Percentiles rank a stretch among this genome's conserved stretches.
Evolutionary conservation across 2,113 vertebrate genomes (phyloP).

Genomic region (Delphinus delphis): DNA sequence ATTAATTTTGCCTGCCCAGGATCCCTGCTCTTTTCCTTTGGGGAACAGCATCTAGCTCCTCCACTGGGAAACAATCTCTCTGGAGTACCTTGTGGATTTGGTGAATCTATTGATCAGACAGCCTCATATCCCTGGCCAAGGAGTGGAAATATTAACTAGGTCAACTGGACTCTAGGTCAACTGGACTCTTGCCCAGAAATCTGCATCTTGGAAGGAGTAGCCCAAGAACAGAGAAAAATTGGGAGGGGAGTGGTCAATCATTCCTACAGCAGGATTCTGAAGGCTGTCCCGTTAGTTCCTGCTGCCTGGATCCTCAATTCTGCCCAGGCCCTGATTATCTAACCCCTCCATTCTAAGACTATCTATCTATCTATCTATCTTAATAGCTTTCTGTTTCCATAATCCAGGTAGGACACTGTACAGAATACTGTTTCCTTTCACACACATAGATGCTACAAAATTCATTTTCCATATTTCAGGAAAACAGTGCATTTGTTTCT

Average conservation of each 20-base stretch:
- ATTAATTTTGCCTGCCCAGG: background rate
- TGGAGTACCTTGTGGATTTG: background rate
- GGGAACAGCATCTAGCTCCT: background rate
- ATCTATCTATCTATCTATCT: background rate
- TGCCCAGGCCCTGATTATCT: background rate
- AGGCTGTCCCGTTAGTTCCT: background rate
- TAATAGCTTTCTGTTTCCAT: background rate
- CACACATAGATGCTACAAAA: background rate
- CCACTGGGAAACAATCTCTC: background rate
- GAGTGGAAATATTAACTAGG: background rate
- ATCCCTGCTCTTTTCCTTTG: background rate
- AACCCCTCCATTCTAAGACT: background rate
- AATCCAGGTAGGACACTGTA: background rate
- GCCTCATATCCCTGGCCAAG: background rate
- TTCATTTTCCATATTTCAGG: slow-evolving; percentile 32
- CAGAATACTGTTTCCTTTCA: background rate
- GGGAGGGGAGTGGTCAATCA: background rate
- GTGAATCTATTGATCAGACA: background rate
- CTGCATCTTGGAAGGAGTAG: background rate
- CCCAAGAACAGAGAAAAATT: background rate
- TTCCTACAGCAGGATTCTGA: background rate
- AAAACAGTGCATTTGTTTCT: slow-evolving; percentile 63
- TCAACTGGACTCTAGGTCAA: background rate
- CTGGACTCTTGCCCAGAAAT: background rate
- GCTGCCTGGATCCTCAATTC: background rate